Evolutionary conservation across 2,888 invertebrate genomes (phyloP).

Genomic region (Syritta pipiens): DNA sequence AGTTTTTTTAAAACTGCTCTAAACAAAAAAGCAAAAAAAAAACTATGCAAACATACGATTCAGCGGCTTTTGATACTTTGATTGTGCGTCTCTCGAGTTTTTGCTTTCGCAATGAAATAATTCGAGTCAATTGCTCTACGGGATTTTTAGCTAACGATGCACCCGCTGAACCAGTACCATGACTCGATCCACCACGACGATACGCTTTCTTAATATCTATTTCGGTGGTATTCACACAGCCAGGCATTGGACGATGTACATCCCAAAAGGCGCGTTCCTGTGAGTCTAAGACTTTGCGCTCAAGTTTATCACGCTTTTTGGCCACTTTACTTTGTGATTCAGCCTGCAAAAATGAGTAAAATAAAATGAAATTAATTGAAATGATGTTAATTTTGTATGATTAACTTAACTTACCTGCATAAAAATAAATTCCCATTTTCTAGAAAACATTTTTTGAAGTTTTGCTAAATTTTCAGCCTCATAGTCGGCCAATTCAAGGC

Average conservation of each 20-base stretch:
- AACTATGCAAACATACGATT: conserved; percentile 85
- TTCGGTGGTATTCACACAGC: conserved; percentile 99
- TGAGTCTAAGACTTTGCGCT: conserved; percentile 98
- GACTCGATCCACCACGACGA: conserved; percentile 80
- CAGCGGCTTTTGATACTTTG: conserved; percentile 95
- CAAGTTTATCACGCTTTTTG: conserved; percentile 98
- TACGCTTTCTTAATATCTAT: conserved; percentile 98
- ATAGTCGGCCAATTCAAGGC: conserved; percentile 98
- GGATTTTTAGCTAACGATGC: conserved; percentile 79
- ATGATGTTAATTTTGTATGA: not conserved
- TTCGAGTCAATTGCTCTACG: conserved; percentile 80
- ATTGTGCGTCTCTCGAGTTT: conserved; percentile 92
- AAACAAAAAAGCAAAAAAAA: not conserved
- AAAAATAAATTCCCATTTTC: conserved; percentile 99
- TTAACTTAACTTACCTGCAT: conserved; percentile 94
- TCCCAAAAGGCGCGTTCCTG: conserved; percentile 99
- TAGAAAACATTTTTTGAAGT: conserved; percentile 98
- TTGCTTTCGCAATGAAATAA: conserved; percentile 87
- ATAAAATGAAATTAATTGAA: too few species aligned
- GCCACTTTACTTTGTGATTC: conserved; percentile 91
- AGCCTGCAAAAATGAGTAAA: conserved; percentile 73
- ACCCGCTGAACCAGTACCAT: conserved; percentile 79
- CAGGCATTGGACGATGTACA: conserved; percentile 99
- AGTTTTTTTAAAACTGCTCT: not conserved
- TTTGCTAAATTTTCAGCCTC: conserved; percentile 98